phyloP scores from a whole-genome alignment of 2,888 invertebrate species.

The Meganola albula region DNA sequence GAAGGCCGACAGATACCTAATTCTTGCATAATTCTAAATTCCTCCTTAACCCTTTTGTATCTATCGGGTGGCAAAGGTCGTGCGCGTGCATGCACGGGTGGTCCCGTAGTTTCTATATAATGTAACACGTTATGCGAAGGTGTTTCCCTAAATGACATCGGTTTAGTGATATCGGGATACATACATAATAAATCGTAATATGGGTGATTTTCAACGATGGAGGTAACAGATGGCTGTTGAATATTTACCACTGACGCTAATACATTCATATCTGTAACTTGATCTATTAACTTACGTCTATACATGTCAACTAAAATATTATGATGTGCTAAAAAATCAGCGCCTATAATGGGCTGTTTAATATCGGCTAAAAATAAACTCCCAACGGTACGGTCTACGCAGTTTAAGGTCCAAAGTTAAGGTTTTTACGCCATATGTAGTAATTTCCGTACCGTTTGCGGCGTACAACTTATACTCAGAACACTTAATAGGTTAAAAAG shows the following conservation, averaged over 20 bases:
- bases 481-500: no score
- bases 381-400: constrained; percentile 2
- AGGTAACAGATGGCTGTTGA: no score
- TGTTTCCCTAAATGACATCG: constrained; percentile 1
- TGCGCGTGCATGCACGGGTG: constrained; percentile 3
- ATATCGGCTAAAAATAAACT: constrained; percentile 6
- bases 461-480: constrained; percentile 6
- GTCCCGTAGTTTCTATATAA: constrained; percentile 3
- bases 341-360: constrained; percentile 3
- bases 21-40: constrained; percentile 18
- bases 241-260: no score
- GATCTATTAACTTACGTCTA: constrained; percentile 3
- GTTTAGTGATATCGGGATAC: constrained; percentile 3
- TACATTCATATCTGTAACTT: neutral
- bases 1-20: constrained; percentile 25
- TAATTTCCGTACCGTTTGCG: constrained; percentile 1
- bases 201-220: no score
- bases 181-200: constrained; percentile 1
- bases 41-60: constrained; percentile 13
- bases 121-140: constrained; percentile 3
- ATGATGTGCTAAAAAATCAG: constrained; percentile 3
- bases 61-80: constrained; percentile 8
- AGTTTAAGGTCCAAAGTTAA: neutral
- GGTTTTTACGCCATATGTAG: constrained; percentile 4
- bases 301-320: constrained; percentile 5